Conservation (phyloP, 2,797 vertebrate species). For the Apogon talboti region DNA sequence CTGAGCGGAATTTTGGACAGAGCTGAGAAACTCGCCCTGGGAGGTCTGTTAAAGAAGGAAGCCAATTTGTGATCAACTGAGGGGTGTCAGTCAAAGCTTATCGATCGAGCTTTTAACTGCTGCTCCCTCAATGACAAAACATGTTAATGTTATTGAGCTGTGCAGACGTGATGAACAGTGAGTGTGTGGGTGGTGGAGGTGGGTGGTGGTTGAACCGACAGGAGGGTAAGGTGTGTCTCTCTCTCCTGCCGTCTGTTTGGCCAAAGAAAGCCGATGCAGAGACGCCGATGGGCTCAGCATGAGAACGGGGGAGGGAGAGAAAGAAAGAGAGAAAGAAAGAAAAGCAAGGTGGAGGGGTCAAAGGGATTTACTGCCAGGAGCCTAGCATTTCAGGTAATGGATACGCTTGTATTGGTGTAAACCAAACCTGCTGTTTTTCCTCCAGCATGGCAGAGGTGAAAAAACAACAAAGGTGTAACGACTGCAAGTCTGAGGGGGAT, state of each 20-base stretch:
- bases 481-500: conserved; percentile 74
- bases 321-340: conserved; percentile 34
- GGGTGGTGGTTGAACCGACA: conserved; percentile 35
- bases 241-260: conserved; percentile 51
- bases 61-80: conserved; percentile 76
- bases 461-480: conserved; percentile 78
- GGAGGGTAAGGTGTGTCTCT: conserved; percentile 61
- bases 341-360: conserved; percentile 72
- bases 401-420: conserved; percentile 82
- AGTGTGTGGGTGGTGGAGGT: conserved; percentile 49
- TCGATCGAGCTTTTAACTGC: conserved; percentile 72
- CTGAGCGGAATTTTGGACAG: conserved; percentile 41
- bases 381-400: conserved; percentile 83
- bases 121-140: conserved; percentile 68
- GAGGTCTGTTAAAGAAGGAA: conserved; percentile 60
- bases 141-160: conserved; percentile 80
- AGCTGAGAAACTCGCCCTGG: conserved; percentile 56
- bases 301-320: conserved; percentile 45
- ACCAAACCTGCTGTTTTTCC: conserved; percentile 78
- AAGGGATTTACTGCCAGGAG: conserved; percentile 83
- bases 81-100: conserved; percentile 76
- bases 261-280: conserved; percentile 51
- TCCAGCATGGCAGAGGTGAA: conserved; percentile 67
- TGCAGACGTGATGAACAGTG: conserved; percentile 47
- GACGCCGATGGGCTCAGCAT: conserved; percentile 53